phyloP scores from a whole-genome alignment of 2,888 invertebrate genomes.

The Melangyna quadrimaculata region DNA sequence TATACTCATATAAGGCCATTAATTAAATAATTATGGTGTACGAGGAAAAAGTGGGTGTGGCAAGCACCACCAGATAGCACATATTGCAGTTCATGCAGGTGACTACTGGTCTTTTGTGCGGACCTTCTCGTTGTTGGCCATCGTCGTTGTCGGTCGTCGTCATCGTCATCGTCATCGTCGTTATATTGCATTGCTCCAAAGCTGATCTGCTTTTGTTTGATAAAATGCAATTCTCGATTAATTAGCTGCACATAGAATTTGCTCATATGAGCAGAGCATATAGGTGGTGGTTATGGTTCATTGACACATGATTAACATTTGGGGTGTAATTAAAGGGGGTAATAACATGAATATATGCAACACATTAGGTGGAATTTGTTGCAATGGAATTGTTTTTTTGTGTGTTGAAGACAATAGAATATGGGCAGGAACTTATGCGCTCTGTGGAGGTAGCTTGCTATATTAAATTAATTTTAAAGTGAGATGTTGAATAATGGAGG shows the following conservation, averaged over 20 bases:
- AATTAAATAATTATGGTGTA: slow-evolving; percentile 66
- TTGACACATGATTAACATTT: slow-evolving; percentile 54
- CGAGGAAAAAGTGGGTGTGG: slow-evolving; percentile 50
- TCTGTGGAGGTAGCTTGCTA: background rate
- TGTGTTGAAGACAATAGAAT: background rate
- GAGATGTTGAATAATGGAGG: background rate
- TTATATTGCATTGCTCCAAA: background rate
- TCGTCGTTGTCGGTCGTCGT: background rate
- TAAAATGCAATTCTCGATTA: slow-evolving; percentile 44
- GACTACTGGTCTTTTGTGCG: slow-evolving; percentile 62
- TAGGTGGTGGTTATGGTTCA: slow-evolving; percentile 52
- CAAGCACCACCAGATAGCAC: slow-evolving; percentile 26
- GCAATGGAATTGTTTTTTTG: background rate
- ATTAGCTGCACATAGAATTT: slow-evolving; percentile 46
- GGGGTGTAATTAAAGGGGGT: slow-evolving; percentile 46
- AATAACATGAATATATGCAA: slow-evolving; percentile 45
- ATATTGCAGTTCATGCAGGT: slow-evolving; percentile 38
- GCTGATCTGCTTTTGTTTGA: slow-evolving; percentile 59
- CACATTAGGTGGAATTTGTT: slow-evolving; percentile 34
- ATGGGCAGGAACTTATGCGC: background rate
- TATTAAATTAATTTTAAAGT: background rate
- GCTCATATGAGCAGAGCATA: background rate
- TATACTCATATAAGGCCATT: slow-evolving; percentile 51
- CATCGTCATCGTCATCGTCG: background rate
- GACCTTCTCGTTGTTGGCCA: background rate